Evolutionary conservation across 2,888 invertebrate genomes (phyloP).

Genomic region (Acleris holmiana): DNA sequence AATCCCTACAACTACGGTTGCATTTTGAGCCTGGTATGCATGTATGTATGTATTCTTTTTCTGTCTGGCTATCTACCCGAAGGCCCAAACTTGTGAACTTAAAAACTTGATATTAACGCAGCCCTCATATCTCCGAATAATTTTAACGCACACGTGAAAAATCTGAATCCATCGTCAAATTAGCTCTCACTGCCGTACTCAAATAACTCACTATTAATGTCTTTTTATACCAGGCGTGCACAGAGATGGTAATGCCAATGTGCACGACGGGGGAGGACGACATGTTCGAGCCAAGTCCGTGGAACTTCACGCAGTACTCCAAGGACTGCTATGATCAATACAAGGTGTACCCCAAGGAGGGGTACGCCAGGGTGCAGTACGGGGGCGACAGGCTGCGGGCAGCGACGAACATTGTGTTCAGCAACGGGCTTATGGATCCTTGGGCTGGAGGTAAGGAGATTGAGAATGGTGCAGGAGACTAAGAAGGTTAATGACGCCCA

Average conservation of each 20-base stretch:
- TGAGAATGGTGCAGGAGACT: background rate
- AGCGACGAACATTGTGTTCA: constrained; percentile 90
- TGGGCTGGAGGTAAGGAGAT: constrained; percentile 89
- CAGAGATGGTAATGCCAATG: constrained; percentile 98
- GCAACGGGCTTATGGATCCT: constrained; percentile 94
- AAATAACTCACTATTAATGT: too few species aligned
- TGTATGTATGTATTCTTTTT: too few species aligned
- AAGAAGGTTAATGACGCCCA: too few species aligned
- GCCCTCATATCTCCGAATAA: too few species aligned
- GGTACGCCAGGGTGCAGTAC: constrained; percentile 89
- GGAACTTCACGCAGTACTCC: constrained; percentile 88
- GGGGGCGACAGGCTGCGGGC: constrained; percentile 90
- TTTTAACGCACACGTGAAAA: too few species aligned
- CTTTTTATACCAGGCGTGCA: constrained; percentile 88
- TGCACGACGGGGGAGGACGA: constrained; percentile 90
- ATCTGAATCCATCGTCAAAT: too few species aligned
- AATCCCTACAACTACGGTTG: too few species aligned
- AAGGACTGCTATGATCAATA: constrained; percentile 88
- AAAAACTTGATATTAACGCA: too few species aligned
- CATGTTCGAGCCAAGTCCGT: constrained; percentile 91
- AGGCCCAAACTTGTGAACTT: too few species aligned
- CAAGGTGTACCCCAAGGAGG: constrained; percentile 87
- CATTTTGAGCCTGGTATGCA: too few species aligned
- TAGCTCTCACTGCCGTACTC: too few species aligned
- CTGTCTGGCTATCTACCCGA: too few species aligned